Evolutionary conservation across 2,888 invertebrate genomes (phyloP), one percentile per base, ranked within the genome.

Genomic region (Serripes groenlandicus): DNA sequence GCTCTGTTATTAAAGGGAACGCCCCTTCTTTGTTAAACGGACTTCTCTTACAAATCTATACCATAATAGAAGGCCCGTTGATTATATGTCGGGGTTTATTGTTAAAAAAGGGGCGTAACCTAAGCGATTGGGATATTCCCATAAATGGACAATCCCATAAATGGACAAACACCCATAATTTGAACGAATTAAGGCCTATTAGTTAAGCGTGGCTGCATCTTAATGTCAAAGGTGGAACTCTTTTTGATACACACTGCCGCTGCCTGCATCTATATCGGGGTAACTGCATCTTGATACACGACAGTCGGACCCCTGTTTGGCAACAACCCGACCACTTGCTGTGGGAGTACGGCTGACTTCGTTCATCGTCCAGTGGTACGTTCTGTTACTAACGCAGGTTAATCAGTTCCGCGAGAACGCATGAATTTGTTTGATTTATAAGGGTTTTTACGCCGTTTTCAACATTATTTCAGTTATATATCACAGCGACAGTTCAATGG

Each of bases 141-240:
- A 77, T 79, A 83, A 79, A 83, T 70, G 79, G 76, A 34, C 30
- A 72, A 56, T 77, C 81, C 81, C 85, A n/a, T n/a, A n/a, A n/a
- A 83, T 70, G 79, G 76, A 34, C 30, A 72, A 56, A 79, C 81
- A 84, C 85, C 85, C 42, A 68, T 85, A 80, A 85, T 85, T 85
- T 85, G 72, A 73, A 77, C 80, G 71, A 82, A 85, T 85, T 85
- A 85, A 75, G 82, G 56, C 54, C 80, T 77, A 80, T 85, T 82
- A 80, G 79, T 80, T 78, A 76, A 74, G 85, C 78, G 62, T 78
- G 69, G 69, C 60, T 80, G 82, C 77, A 62, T 69, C 52, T 23
- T 78, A 73, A 66, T 75, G 85, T 82, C 72, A 81, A 71, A 79
- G 83, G 78, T 83, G 54, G 64, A 32, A 68, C 52, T 52, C 52